These are phyloP conservation scores for Bradypodion ventrale DNA, from an alignment of 2,797 vertebrate genomes.

Conservation along the genomic window DNA sequence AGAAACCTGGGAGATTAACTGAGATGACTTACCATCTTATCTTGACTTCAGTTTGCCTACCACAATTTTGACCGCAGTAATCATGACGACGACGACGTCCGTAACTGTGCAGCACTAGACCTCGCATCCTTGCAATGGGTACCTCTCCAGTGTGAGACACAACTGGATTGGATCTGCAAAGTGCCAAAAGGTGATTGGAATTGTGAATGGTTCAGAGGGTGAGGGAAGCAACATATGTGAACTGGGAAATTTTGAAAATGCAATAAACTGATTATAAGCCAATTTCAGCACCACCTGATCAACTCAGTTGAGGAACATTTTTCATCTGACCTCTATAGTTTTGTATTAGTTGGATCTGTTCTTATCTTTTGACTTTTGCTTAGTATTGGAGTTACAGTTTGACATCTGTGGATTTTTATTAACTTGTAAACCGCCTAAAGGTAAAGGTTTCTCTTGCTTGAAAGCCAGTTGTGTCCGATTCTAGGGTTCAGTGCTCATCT, in stretches of 20 bases:
- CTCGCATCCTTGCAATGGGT: conserved; percentile 92
- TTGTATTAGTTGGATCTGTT: too few relatives aligned
- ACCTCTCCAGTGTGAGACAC: conserved; percentile 89
- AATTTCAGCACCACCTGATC: too few relatives aligned
- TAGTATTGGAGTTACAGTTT: neutral
- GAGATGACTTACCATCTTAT: neutral
- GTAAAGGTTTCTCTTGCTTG: too few relatives aligned
- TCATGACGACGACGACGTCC: conserved; percentile 79
- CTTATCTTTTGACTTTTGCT: neutral
- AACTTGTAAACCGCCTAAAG: neutral
- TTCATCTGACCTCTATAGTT: neutral
- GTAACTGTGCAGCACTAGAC: conserved; percentile 87
- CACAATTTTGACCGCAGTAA: conserved; percentile 91
- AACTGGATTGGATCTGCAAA: conserved; percentile 98
- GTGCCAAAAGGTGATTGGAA: conserved; percentile 86
- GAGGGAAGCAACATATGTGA: too few relatives aligned
- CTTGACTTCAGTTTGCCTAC: conserved; percentile 84
- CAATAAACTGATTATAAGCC: neutral
- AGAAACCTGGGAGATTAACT: neutral
- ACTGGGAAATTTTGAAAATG: neutral
- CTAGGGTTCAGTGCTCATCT: too few relatives aligned
- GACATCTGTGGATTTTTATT: neutral
- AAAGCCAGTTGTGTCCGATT: too few relatives aligned
- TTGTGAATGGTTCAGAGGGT: neutral
- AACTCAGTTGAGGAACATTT: neutral